Conservation (phyloP, 1,140 invertebrate species). For the Archivesica marissinica region DNA sequence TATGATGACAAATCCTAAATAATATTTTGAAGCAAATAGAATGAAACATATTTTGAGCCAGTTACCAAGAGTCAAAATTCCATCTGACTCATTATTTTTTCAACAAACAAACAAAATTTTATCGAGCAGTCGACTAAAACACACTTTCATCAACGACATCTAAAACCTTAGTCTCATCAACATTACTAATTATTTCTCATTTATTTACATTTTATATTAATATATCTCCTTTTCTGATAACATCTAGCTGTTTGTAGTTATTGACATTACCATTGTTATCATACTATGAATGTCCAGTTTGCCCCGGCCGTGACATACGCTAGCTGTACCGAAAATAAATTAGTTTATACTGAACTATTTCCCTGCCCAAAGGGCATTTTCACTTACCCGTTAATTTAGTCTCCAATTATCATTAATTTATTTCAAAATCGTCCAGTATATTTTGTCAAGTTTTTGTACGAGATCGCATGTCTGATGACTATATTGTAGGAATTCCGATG, state of each 20-base stretch:
- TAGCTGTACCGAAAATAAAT: neutral
- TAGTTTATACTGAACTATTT: neutral
- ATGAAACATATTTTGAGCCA: too few species aligned
- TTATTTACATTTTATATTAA: conserved; percentile 18
- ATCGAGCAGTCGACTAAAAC: neutral
- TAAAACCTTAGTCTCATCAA: neutral
- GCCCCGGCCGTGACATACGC: conserved; percentile 17
- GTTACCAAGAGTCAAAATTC: too few species aligned
- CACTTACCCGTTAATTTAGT: conserved; percentile 51
- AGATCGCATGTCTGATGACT: conserved; percentile 21
- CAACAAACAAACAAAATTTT: neutral
- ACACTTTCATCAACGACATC: neutral
- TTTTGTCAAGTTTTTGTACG: neutral
- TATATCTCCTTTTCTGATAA: conserved; percentile 26
- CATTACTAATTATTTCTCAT: neutral
- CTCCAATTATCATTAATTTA: conserved; percentile 53
- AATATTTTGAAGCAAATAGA: too few species aligned
- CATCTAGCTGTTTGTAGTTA: conserved; percentile 16
- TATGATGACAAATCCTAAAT: too few species aligned
- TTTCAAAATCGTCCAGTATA: conserved; percentile 17
- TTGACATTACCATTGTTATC: conserved; percentile 1
- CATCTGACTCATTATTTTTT: neutral
- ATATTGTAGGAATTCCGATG: conserved; percentile 23
- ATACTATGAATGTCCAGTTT: neutral
- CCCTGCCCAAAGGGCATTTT: neutral